phyloP scores from a whole-genome alignment of 2,113 vertebrate genomes.

The Puma concolor region DNA sequence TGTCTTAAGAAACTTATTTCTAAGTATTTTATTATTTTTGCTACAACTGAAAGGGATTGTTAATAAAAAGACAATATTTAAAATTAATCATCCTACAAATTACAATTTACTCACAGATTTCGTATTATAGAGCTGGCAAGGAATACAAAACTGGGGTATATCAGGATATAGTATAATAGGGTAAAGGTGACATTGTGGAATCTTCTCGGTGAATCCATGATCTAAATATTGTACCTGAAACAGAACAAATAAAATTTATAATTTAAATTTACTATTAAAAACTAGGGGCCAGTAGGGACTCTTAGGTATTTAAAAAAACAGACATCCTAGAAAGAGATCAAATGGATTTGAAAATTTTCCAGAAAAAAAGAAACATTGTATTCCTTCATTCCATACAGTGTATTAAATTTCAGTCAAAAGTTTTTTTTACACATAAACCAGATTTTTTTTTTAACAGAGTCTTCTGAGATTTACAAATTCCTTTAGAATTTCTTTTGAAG shows the following conservation, averaged over 20 bases:
- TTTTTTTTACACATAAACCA: neutral
- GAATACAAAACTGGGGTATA: conserved; percentile 92
- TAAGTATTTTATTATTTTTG: conserved; percentile 45
- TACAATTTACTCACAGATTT: conserved; percentile 88
- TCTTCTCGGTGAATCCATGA: conserved; percentile 91
- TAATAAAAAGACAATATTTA: conserved; percentile 40
- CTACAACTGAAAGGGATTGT: conserved; percentile 13
- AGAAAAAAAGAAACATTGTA: neutral
- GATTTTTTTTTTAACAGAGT: neutral
- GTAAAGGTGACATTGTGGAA: conserved; percentile 93
- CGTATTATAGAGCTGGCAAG: conserved; percentile 90
- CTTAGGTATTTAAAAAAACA: neutral
- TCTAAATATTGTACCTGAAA: conserved; percentile 86
- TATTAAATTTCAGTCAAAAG: conserved; percentile 33
- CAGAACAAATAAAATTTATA: neutral
- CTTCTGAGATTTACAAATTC: conserved; percentile 21
- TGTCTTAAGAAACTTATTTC: conserved; percentile 43
- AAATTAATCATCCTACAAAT: conserved; percentile 16
- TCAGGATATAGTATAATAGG: conserved; percentile 89
- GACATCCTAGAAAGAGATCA: neutral
- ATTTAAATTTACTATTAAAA: conserved; percentile 57
- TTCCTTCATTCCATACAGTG: neutral
- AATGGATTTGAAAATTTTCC: conserved; percentile 1
- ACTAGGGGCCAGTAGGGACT: neutral
- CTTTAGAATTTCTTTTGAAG: neutral